Conservation (phyloP, 2,113 vertebrate species). For the Alectura lathami region DNA sequence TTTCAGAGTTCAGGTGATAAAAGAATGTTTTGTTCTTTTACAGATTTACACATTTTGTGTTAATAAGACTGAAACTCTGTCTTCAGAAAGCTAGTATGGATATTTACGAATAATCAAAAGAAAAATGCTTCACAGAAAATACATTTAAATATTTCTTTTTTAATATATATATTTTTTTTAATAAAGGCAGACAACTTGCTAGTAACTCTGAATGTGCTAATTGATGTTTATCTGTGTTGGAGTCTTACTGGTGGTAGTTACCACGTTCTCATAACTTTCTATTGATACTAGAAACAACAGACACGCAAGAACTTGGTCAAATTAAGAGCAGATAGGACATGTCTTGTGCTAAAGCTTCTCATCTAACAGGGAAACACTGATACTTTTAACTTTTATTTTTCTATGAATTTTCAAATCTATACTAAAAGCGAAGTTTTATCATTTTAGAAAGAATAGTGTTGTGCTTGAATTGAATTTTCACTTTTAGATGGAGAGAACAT, state of each 20-base stretch:
- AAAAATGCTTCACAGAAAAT: neutral
- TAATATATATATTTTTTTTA: neutral
- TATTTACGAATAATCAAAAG: conserved; percentile 18
- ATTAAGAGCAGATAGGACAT: neutral
- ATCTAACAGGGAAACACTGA: neutral
- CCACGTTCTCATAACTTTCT: neutral
- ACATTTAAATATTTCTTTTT: neutral
- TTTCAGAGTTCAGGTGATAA: neutral
- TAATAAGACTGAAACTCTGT: conserved; percentile 21
- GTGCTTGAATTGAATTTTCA: neutral
- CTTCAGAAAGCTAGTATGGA: neutral
- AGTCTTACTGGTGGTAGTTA: neutral
- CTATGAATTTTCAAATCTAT: neutral
- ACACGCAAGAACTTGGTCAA: neutral
- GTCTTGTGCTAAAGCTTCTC: neutral
- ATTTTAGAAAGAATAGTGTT: neutral
- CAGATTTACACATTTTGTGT: neutral
- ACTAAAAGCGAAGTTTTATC: neutral
- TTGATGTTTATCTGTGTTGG: neutral
- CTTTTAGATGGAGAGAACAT: neutral
- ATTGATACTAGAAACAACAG: neutral
- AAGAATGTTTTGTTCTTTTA: neutral
- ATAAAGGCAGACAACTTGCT: neutral
- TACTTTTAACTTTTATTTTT: neutral
- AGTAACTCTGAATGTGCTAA: neutral